phyloP scores from a whole-genome alignment of 2,797 vertebrate genomes.

The Clarias fuscus region DNA sequence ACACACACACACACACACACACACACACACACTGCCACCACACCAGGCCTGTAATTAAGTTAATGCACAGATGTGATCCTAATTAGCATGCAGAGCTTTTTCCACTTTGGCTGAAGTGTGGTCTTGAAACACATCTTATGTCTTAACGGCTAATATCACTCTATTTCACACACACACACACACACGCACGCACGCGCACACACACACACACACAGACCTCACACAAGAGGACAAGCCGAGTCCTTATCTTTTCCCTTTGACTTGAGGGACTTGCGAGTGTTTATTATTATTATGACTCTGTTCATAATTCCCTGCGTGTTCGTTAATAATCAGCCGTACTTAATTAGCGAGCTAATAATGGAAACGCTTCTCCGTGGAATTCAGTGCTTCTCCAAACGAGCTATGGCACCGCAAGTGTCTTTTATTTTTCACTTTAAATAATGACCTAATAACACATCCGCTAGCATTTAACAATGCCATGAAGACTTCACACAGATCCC shows the following conservation, averaged over 20 bases:
- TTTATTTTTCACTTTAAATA: no score
- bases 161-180: background rate
- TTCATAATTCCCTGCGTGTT: slow-evolving; percentile 6
- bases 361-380: background rate
- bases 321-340: slow-evolving; percentile 11
- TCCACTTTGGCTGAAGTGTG: slow-evolving; percentile 8
- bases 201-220: slow-evolving; percentile 19
- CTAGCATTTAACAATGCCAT: no score
- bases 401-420: background rate
- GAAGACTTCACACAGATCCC: background rate
- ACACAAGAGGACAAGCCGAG: background rate
- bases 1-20: slow-evolving; percentile 21
- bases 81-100: slow-evolving; percentile 56
- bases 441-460: background rate
- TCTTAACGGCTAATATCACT: slow-evolving; percentile 7
- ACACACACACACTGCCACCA: slow-evolving; percentile 54
- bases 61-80: slow-evolving; percentile 51
- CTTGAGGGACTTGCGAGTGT: background rate
- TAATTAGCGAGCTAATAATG: slow-evolving; percentile 19
- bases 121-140: background rate
- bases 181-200: slow-evolving; percentile 10
- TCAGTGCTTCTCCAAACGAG: background rate
- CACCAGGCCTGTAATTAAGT: slow-evolving; percentile 64
- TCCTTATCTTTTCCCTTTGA: background rate
- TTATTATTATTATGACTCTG: slow-evolving; percentile 13